Conservation (phyloP, 2,797 vertebrate genomes). For the Microctenopoma stevenorrisi region DNA sequence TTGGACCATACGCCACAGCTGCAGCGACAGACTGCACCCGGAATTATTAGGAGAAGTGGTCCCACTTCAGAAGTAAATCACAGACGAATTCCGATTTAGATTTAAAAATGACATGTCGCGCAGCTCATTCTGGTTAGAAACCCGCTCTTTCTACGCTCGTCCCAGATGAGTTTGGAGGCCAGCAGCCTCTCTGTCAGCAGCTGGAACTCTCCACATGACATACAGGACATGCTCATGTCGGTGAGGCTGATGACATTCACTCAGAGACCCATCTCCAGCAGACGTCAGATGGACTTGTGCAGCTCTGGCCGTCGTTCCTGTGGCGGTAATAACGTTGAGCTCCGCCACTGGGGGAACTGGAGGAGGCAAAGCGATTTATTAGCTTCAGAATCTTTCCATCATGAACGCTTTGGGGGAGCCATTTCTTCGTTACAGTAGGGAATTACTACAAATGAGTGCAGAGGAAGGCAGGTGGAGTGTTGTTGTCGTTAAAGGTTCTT, state of each 20-base stretch:
- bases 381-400: slow-evolving; percentile 59
- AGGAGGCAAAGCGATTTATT: slow-evolving; percentile 54
- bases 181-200: background rate
- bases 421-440: slow-evolving; percentile 31
- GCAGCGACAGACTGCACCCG: too few species aligned
- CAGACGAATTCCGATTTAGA: background rate
- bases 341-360: slow-evolving; percentile 35
- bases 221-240: background rate
- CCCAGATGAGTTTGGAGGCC: background rate
- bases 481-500: slow-evolving; percentile 37
- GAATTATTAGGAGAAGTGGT: too few species aligned
- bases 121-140: too few species aligned
- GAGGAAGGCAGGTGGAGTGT: slow-evolving; percentile 18
- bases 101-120: background rate
- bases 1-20: too few species aligned
- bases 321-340: background rate
- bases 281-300: background rate
- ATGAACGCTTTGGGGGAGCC: slow-evolving; percentile 28
- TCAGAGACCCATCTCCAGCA: background rate
- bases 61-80: background rate
- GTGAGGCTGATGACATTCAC: too few species aligned
- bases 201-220: background rate
- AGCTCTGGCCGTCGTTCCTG: background rate
- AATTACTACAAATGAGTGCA: slow-evolving; percentile 31
- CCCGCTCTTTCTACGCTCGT: too few species aligned